Evolutionary conservation across 2,113 vertebrate genomes (phyloP).

Genomic region (Pimephales promelas): DNA sequence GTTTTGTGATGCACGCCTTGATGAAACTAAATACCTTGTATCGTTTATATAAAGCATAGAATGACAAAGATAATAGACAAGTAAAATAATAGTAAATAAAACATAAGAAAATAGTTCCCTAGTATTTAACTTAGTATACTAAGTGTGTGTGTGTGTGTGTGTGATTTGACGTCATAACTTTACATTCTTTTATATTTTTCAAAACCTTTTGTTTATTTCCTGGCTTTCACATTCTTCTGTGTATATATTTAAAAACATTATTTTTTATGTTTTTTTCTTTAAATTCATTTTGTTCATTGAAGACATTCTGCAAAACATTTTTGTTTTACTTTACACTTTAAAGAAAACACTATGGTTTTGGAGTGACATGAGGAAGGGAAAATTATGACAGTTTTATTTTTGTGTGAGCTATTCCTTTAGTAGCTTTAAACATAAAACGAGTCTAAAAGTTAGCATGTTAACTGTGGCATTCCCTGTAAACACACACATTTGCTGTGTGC

Average conservation of each 20-base stretch:
- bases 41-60: background rate
- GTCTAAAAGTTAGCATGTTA: background rate
- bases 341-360: background rate
- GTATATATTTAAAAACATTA: too few relatives aligned
- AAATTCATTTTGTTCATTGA: background rate
- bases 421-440: background rate
- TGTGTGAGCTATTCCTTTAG: background rate
- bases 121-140: too few relatives aligned
- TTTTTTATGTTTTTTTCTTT: too few relatives aligned
- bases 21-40: background rate
- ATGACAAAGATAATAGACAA: too few relatives aligned
- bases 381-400: background rate
- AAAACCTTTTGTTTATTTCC: too few relatives aligned
- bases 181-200: too few relatives aligned
- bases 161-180: too few relatives aligned
- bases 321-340: background rate
- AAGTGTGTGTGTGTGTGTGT: too few relatives aligned
- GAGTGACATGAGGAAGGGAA: background rate
- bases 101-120: too few relatives aligned
- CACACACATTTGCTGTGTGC: slow-evolving; percentile 24
- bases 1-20: background rate
- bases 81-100: too few relatives aligned
- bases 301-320: background rate
- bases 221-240: too few relatives aligned
- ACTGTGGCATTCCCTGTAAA: background rate